A percentile compares a stretch with the other conserved stretches of the same genome.
Evolutionary conservation across 2,113 vertebrate species (phyloP).

Genomic region (Clinocottus analis): DNA sequence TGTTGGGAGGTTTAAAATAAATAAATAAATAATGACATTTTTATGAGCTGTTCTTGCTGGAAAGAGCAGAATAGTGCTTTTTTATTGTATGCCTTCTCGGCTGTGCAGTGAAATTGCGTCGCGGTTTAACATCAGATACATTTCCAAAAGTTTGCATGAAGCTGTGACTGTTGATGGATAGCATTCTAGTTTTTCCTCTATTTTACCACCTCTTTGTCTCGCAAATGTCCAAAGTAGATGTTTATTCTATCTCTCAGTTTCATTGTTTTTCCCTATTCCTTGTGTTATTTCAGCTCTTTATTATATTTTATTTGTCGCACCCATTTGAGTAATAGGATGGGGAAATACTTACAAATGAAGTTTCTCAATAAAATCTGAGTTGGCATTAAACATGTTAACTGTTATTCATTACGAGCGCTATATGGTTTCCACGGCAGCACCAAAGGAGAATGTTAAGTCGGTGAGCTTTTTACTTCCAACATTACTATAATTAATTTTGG

Average conservation of each 20-base stretch:
- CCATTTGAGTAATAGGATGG: conserved; percentile 32
- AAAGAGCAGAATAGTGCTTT: not conserved
- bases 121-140: conserved; percentile 23
- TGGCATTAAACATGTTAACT: conserved; percentile 33
- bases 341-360: conserved; percentile 46
- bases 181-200: not conserved
- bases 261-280: conserved; percentile 24
- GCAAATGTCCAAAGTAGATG: conserved; percentile 36
- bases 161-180: not conserved
- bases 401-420: conserved; percentile 47
- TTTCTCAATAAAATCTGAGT: conserved; percentile 62
- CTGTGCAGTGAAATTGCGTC: conserved; percentile 5
- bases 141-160: conserved; percentile 12
- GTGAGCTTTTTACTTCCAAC: conserved; percentile 38
- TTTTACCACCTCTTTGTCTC: not conserved
- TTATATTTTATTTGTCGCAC: conserved; percentile 59
- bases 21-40: conserved; percentile 29
- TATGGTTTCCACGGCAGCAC: not conserved
- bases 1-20: conserved; percentile 21
- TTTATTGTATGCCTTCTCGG: conserved; percentile 29
- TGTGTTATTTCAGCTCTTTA: conserved; percentile 59
- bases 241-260: conserved; percentile 51
- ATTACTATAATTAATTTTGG: conserved; percentile 4
- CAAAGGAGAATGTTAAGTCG: conserved; percentile 14
- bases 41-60: conserved; percentile 39